These are phyloP conservation scores for Cephus nigrinus DNA, from an alignment of 2,888 invertebrate species.

Conservation along the genomic window DNA sequence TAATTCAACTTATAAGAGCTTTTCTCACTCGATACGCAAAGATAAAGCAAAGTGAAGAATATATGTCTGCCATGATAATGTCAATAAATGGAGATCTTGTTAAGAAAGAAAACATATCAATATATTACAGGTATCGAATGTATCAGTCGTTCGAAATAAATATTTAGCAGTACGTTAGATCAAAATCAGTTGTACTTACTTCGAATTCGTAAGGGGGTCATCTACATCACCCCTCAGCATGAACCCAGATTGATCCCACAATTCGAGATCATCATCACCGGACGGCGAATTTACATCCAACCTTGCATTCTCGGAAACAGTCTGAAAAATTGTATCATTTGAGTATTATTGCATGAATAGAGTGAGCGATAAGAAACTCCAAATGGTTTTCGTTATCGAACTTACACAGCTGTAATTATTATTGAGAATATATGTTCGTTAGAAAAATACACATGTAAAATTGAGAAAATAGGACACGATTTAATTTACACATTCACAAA, in stretches of 20 bases:
- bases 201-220: conserved; percentile 67
- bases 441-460: neutral
- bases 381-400: neutral
- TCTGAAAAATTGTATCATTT: conserved; percentile 65
- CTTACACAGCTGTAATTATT: neutral
- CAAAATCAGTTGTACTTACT: conserved; percentile 36
- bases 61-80: neutral
- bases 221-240: conserved; percentile 78
- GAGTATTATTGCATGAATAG: neutral
- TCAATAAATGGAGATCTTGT: neutral
- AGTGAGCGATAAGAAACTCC: neutral
- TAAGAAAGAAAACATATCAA: neutral
- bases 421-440: neutral
- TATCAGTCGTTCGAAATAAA: neutral
- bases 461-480: neutral
- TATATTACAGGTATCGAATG: neutral
- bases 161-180: neutral
- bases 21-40: neutral
- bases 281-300: conserved; percentile 70
- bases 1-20: neutral
- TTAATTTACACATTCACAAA: neutral
- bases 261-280: conserved; percentile 78
- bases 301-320: conserved; percentile 76
- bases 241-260: conserved; percentile 81
- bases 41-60: neutral